Conservation (phyloP, 2,797 vertebrate species). For the Yasuhikotakia modesta region DNA sequence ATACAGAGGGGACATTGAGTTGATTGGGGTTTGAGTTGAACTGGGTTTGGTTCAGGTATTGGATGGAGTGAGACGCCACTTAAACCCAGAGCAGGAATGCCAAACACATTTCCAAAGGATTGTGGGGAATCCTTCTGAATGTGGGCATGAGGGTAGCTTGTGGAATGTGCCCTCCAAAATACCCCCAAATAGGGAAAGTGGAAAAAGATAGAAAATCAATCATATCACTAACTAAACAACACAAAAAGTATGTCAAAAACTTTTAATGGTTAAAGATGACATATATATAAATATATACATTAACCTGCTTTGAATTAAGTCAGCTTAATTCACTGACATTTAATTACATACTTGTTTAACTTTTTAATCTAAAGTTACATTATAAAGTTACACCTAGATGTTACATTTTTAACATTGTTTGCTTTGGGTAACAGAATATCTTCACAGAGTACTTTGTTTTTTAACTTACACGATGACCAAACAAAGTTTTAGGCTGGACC, state of each 20-base stretch:
- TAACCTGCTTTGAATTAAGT: not conserved
- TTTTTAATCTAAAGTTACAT: not conserved
- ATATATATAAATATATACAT: too few species aligned
- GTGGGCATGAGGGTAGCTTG: slow-evolving; percentile 44
- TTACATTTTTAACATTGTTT: too few species aligned
- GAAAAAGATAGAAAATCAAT: not conserved
- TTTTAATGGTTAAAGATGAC: too few species aligned
- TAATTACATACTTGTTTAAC: not conserved
- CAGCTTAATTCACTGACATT: not conserved
- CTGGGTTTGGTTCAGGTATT: slow-evolving; percentile 32
- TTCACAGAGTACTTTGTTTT: too few species aligned
- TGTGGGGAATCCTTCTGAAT: slow-evolving; percentile 58
- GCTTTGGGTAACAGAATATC: too few species aligned
- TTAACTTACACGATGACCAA: not conserved
- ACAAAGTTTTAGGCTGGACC: not conserved
- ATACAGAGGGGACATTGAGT: slow-evolving; percentile 41
- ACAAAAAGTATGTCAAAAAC: not conserved
- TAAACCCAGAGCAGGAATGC: slow-evolving; percentile 55
- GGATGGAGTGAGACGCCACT: slow-evolving; percentile 29
- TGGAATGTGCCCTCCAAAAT: slow-evolving; percentile 25
- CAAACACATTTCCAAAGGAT: slow-evolving; percentile 65
- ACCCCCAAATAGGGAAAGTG: not conserved
- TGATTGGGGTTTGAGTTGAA: slow-evolving; percentile 53
- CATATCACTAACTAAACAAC: not conserved
- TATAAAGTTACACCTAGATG: too few species aligned